Conservation (phyloP, 1,140 invertebrate genomes). For the Palaemon carinicauda region DNA sequence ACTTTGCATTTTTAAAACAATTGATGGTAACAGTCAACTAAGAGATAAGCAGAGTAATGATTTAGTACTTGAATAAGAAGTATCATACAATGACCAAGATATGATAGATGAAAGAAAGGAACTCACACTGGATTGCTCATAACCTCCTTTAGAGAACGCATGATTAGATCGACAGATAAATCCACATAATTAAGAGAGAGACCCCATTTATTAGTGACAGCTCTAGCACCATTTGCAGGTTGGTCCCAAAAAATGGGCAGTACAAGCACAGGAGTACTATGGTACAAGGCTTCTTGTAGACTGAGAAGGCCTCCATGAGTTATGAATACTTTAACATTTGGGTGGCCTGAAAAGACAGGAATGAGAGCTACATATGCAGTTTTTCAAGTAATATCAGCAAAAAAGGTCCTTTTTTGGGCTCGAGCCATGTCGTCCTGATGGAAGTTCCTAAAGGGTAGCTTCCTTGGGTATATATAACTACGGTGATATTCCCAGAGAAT, state of each 20-base stretch:
- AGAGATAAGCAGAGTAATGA: too few relatives aligned
- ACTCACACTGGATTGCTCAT: background rate
- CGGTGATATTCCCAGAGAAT: too few relatives aligned
- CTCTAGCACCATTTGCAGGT: constrained; percentile 64
- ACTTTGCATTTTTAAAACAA: too few relatives aligned
- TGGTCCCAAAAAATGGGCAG: constrained; percentile 76
- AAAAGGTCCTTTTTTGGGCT: too few relatives aligned
- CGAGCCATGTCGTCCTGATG: too few relatives aligned
- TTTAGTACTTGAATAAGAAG: background rate
- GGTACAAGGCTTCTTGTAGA: constrained; percentile 77
- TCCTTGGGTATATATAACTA: too few relatives aligned
- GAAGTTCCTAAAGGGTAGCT: too few relatives aligned
- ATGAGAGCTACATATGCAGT: constrained; percentile 66
- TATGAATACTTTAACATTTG: constrained; percentile 67
- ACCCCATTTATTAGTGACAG: background rate
- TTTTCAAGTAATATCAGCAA: background rate
- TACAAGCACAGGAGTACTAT: constrained; percentile 77
- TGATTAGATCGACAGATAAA: background rate
- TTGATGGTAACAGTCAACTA: too few relatives aligned
- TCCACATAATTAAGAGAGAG: background rate
- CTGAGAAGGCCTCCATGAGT: constrained; percentile 61
- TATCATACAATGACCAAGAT: background rate
- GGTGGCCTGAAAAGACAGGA: constrained; percentile 71
- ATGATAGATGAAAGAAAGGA: background rate
- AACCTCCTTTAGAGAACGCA: background rate